Evolutionary conservation across 2,888 invertebrate genomes (phyloP), one percentile per base, ranked within the genome.

Genomic region (Acleris literana): DNA sequence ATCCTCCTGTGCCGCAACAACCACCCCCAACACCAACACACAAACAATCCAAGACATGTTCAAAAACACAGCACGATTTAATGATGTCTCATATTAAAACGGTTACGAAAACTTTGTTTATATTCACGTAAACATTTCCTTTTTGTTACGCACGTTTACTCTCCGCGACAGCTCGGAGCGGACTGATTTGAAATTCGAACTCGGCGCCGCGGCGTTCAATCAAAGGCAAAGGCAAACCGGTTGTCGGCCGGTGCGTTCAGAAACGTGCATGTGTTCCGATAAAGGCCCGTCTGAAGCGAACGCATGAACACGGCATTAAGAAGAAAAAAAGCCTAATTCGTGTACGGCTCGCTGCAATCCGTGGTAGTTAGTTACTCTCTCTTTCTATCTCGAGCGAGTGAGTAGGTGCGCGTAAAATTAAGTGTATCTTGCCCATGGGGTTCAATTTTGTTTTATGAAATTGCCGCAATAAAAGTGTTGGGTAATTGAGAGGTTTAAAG

Each of bases 311-410:
- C 86, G 82, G 87, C 86, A 89, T 90, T 90, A 90, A 85, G 85
- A 84, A 84, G 84, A 81, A 85, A 82, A 88, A 87, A 85, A 84
- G 82, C 84, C 89, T 92, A 90, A 91, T 90, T 91, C 91, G 85
- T 89, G 86, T 88, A 87, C 86, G 87, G 88, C 87, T 90, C 87
- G 85, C 86, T 88, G 88, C 89, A 88, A 91, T 91, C 90, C 88
- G 84, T 86, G 86, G 86, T 84, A 84, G 89, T 86, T 85, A 90
- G 90, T 90, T 88, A 75, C 79, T 74, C 69, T 85, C 85, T 79
- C 82, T 77, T 74, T 84, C 81, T 77, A 66, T 43, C 43, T 39
- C 63, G 63, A 62, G 72, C 65, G 63, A 64, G 79, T 70, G 70
- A 65, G 76, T 83, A 72, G 57, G 79, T 75, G 84, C 86, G 20